Base-by-base conservation (phyloP, 1,140 invertebrate species). In the Callitettix versicolor region DNA sequence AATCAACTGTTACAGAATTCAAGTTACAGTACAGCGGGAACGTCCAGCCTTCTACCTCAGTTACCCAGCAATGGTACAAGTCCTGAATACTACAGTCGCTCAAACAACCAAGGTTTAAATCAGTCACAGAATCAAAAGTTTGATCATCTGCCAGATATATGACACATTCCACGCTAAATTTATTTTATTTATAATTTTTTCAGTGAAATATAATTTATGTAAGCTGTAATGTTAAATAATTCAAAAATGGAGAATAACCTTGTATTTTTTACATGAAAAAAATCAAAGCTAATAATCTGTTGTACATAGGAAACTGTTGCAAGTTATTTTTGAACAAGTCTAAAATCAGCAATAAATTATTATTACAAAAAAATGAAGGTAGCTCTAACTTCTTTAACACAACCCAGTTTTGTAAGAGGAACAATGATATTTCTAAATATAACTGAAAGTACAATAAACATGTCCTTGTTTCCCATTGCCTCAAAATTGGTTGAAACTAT, bases 111-210 rank as follows among this genome's bases (percentile, higher is more conserved):
- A 24, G n/a, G n/a, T 18, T 11, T 21, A 46, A 51, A 24, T 43
- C 12, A 11, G 15, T 20, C 15, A 4, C 21, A 46, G 20, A 55
- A 55, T 30, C 58, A 62, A 46, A 58, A 59, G 33, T 60, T 63
- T 7, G 60, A 63, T 20, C 63, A 64, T 58, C 55, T 64, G n/a
- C 63, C 63, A 15, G 63, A 61, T 43, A 64, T 64, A 42, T 64
- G 60, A 64, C 52, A 51, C 18, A 56, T 58, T 20, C 46, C 42
- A 18, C 36, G 50, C 2, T 53, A 53, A 53, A 2, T 9, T 18
- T 24, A 9, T 6, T 21, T 17, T 24, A 20, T 24, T 3, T 40
- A 11, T 18, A 9, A 6, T 15, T 38, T 9, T 7, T 18, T 15
- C 24, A 38, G 6, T 7, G 43, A 21, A 20, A 46, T 21, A 46